A percentile compares a stretch with the other conserved stretches of the same genome.
phyloP scores from a whole-genome alignment of 1,140 invertebrate species.

The Dendroctonus ponderosae region DNA sequence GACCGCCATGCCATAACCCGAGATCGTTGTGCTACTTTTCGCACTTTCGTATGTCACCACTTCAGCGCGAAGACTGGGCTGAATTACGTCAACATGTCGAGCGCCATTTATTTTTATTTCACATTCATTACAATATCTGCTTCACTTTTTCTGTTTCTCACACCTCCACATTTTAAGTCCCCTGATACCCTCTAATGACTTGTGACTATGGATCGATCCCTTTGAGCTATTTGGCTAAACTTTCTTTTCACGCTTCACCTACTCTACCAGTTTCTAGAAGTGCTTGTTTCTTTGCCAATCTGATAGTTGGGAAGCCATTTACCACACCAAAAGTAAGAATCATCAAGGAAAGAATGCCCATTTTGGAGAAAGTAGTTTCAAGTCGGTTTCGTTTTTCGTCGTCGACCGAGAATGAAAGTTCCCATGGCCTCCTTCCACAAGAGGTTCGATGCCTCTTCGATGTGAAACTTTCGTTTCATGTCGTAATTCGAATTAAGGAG shows the following conservation, averaged over 20 bases:
- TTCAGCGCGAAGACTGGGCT: neutral
- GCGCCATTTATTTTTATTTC: too few relatives aligned
- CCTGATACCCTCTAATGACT: too few relatives aligned
- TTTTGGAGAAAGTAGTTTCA: slow-evolving; percentile 22
- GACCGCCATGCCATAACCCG: slow-evolving; percentile 17
- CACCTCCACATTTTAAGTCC: too few relatives aligned
- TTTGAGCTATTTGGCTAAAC: too few relatives aligned
- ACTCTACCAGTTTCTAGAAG: too few relatives aligned
- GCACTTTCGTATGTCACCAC: slow-evolving; percentile 35
- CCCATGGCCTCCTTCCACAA: slow-evolving; percentile 4
- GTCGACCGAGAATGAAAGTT: slow-evolving; percentile 30
- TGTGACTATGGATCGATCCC: too few relatives aligned
- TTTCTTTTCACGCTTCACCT: too few relatives aligned
- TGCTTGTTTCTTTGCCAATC: slow-evolving; percentile 5
- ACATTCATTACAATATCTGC: too few relatives aligned
- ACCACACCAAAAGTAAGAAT: slow-evolving; percentile 3
- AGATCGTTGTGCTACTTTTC: slow-evolving; percentile 41
- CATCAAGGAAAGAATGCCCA: slow-evolving; percentile 22
- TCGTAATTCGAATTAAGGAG: slow-evolving; percentile 26
- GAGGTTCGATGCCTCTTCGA: slow-evolving; percentile 14
- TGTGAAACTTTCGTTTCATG: slow-evolving; percentile 30
- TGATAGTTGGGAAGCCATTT: neutral
- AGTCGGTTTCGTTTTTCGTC: slow-evolving; percentile 11
- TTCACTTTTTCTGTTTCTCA: too few relatives aligned
- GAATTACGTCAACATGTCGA: neutral